Evolutionary conservation across 2,797 vertebrate species (phyloP), one percentile per base, ranked within the genome.

Genomic region (Tenualosa thibaudeaui): DNA sequence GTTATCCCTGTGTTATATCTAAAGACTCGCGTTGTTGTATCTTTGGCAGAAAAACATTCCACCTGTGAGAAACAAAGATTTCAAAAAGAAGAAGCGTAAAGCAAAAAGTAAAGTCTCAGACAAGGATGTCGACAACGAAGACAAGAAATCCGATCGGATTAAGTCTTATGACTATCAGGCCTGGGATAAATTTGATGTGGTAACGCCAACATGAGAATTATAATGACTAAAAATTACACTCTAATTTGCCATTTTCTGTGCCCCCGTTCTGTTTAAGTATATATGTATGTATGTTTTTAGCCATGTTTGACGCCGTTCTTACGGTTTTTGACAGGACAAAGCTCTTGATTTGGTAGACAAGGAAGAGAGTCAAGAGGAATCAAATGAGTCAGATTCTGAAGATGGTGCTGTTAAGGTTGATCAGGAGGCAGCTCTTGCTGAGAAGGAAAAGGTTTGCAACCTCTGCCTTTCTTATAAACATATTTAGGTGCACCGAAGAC

Each of bases 121-220:
- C 12, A 95, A 94, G 26, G 93, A 94, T 84, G 90, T 88, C 0
- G 95, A 92, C 8, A 90, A 93, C 13, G 95, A 96, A 85, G 86
- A 93, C 53, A 95, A 93, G 86, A 94, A 96, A 87, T 92, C 92
- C 0, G 84, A 86, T 0, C 96, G 95, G 86, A 97, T 98, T 81
- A 98, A 97, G 88, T 95, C 96, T 10, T 96, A 94, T 0, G 98
- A 99, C 91, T 99, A 99, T 92, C 94, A 95, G 81, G 96, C 97
- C 0, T 99, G 98, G 98, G 97, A 97, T 90, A 98, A 96, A 90
- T 97, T 99, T 88, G 96, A 99, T 88, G 98, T 97, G 97, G 98
- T 99, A 92, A 90, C 8, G 19, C 19, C 19, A 56, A 56, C 19
- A 56, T 56, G 54, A 56, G 0, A 54, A 0, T 26, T 46, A 24